Percentiles rank a stretch among this genome's conserved stretches.
These are phyloP conservation scores for Tenualosa ilisha DNA, from an alignment of 2,797 vertebrate species.

Conservation along the genomic window DNA sequence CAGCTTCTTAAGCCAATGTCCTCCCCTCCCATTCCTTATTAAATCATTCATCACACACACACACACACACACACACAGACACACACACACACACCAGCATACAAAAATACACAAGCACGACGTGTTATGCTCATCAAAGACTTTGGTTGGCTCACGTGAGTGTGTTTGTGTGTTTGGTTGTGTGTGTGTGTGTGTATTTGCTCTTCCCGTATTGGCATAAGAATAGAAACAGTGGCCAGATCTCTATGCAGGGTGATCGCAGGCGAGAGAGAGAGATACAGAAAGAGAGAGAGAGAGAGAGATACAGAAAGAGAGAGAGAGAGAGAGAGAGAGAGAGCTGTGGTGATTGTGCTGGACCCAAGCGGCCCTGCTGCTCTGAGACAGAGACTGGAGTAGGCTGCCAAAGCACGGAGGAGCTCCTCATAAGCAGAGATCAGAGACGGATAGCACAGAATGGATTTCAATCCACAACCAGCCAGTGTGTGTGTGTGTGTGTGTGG, in stretches of 20 bases:
- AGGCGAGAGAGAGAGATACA: not conserved
- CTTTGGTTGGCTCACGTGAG: not conserved
- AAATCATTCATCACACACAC: not conserved
- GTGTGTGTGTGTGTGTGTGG: not conserved
- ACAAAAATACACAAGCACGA: not conserved
- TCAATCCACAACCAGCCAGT: not conserved
- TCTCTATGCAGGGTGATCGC: not conserved
- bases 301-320: too few relatives aligned
- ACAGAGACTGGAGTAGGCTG: not conserved
- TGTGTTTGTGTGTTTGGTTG: not conserved
- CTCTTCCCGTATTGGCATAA: not conserved
- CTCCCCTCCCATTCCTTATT: not conserved
- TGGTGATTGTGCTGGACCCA: not conserved
- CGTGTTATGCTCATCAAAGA: not conserved
- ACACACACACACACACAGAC: not conserved
- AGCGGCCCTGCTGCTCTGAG: too few relatives aligned
- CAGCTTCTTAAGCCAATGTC: not conserved
- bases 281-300: too few relatives aligned
- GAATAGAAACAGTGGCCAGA: not conserved
- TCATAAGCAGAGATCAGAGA: not conserved
- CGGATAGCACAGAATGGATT: not conserved
- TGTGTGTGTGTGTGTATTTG: slow-evolving; percentile 1
- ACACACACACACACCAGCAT: not conserved
- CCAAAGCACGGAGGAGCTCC: not conserved
- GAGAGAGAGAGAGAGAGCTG: not conserved